Evolutionary conservation across 1,140 invertebrate genomes (phyloP).

Genomic region (Brachionus angularis): DNA sequence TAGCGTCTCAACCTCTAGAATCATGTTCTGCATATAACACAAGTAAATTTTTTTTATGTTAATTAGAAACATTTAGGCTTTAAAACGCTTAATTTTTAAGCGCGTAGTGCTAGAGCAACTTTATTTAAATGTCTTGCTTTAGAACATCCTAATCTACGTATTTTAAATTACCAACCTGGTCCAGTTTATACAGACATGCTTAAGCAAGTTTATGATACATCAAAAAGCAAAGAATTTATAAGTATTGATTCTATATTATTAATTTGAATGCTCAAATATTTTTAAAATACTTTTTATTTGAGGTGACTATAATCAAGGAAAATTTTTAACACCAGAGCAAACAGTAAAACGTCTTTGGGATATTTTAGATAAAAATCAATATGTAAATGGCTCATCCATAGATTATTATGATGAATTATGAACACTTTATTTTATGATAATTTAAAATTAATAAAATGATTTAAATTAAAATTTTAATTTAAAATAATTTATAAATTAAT

Average conservation of each 20-base stretch:
- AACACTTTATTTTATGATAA: no score
- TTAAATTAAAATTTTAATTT: no score
- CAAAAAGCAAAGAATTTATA: not conserved
- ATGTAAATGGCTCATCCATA: not conserved
- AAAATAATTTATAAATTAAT: no score
- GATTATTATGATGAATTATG: not conserved
- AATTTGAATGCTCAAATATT: not conserved
- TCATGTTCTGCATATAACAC: not conserved
- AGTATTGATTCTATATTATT: not conserved
- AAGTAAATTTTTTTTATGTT: not conserved
- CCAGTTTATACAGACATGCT: conserved; percentile 87
- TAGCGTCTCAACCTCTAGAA: not conserved
- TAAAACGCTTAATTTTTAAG: conserved; percentile 44
- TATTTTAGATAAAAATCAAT: not conserved
- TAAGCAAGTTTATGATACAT: conserved; percentile 29
- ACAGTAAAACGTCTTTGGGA: not conserved
- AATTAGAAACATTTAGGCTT: no score
- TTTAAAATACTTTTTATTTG: not conserved
- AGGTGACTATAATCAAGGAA: not conserved
- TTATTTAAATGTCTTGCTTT: conserved; percentile 75
- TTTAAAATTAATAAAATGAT: no score
- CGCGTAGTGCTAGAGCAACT: conserved; percentile 75
- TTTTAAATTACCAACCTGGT: conserved; percentile 87
- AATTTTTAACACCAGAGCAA: not conserved
- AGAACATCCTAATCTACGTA: conserved; percentile 71